Percentiles rank a stretch among this genome's conserved stretches.
Conservation (phyloP, 2,797 vertebrate species). For the Halcyon badia region DNA sequence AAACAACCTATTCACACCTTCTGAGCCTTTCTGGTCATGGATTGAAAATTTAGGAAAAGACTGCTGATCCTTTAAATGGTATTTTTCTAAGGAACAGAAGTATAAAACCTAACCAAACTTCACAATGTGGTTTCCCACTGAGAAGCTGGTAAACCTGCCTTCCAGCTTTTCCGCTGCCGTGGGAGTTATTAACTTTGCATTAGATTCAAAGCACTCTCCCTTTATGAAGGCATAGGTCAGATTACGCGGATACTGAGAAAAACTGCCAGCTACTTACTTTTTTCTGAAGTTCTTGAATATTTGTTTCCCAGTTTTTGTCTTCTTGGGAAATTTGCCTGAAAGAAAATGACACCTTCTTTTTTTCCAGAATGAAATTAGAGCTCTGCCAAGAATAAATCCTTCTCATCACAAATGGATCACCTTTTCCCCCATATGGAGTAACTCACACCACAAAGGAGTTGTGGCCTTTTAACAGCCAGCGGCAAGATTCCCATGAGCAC, state of each 20-base stretch:
- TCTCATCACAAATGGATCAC: neutral
- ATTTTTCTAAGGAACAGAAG: neutral
- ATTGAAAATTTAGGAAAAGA: neutral
- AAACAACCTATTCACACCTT: neutral
- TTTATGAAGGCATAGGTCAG: neutral
- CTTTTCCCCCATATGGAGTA: fast-evolving
- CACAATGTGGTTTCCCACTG: fast-evolving
- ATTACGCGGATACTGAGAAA: neutral
- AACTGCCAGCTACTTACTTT: conserved; percentile 82
- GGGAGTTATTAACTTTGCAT: neutral
- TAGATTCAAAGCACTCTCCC: neutral
- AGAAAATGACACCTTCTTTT: conserved; percentile 43
- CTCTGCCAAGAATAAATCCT: neutral
- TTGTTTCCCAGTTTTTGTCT: conserved; percentile 98
- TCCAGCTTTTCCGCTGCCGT: neutral
- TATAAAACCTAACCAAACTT: neutral
- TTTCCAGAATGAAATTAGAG: conserved; percentile 6
- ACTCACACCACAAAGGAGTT: neutral
- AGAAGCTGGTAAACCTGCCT: neutral
- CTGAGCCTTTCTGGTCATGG: neutral
- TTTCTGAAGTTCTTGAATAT: conserved; percentile 96
- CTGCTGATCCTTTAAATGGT: neutral
- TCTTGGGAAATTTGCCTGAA: conserved; percentile 96
- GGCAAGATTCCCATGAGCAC: neutral
- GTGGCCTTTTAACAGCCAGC: fast-evolving